These are phyloP conservation scores for Phaetusa simplex DNA, from an alignment of 2,113 vertebrate species.

Conservation along the genomic window DNA sequence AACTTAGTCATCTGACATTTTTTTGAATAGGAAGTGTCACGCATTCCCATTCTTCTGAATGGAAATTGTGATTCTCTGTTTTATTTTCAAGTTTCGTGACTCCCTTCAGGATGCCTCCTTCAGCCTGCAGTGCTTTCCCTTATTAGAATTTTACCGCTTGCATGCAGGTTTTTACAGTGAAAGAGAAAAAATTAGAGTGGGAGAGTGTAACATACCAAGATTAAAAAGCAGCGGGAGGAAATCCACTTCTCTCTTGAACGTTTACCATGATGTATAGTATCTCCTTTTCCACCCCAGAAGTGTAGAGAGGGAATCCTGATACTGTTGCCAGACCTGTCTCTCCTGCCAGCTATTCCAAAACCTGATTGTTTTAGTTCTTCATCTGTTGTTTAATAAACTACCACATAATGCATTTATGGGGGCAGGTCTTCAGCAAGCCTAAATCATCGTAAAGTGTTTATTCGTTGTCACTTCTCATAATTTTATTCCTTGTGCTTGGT, in stretches of 20 bases:
- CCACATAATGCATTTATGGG: not conserved
- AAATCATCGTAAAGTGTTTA: not conserved
- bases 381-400: not conserved
- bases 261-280: not conserved
- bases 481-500: not conserved
- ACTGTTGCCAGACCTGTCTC: not conserved
- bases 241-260: not conserved
- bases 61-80: not conserved
- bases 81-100: not conserved
- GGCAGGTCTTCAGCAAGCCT: not conserved
- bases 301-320: not conserved
- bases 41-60: not conserved
- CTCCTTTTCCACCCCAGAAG: not conserved
- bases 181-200: not conserved
- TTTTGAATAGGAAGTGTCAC: not conserved
- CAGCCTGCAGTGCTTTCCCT: not conserved
- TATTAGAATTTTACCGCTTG: not conserved
- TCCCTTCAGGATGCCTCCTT: not conserved
- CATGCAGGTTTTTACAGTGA: not conserved
- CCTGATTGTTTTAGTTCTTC: not conserved
- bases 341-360: not conserved
- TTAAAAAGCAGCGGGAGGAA: constrained; percentile 39
- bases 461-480: not conserved
- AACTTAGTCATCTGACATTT: not conserved
- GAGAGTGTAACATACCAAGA: constrained; percentile 33